phyloP scores from a whole-genome alignment of 23 tunicate genomes.

The Corella eumyota region DNA sequence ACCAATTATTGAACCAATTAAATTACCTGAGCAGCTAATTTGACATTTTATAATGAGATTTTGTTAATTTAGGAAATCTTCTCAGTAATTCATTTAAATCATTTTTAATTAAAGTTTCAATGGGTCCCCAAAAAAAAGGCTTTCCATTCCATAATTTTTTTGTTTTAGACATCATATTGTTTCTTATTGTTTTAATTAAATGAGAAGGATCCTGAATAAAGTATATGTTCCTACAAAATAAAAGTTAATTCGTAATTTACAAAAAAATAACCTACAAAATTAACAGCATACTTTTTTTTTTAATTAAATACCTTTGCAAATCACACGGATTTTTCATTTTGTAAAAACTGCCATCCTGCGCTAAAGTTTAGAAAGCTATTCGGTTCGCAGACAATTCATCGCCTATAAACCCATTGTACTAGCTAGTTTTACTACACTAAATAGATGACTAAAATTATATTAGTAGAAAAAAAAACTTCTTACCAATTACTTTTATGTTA shows the following conservation, averaged over 20 bases:
- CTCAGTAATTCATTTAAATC: background rate
- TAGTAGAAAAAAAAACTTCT: too few species aligned
- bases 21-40: background rate
- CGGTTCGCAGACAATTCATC: background rate
- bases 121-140: background rate
- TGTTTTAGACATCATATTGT: background rate
- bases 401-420: too few species aligned
- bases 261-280: too few species aligned
- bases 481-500: background rate
- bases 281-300: too few species aligned
- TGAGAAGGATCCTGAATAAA: background rate
- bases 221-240: background rate
- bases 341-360: background rate
- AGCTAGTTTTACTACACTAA: too few species aligned
- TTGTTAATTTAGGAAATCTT: background rate
- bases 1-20: too few species aligned
- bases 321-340: background rate
- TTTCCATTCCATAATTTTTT: background rate
- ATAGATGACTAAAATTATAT: too few species aligned
- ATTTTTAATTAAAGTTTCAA: background rate
- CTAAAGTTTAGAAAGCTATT: background rate
- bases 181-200: background rate
- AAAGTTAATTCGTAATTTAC: background rate
- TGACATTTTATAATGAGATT: background rate
- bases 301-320: background rate